A percentile compares a stretch with the other conserved stretches of the same genome.
These are phyloP conservation scores for Brachionus rotundiformis DNA, from an alignment of 1,140 invertebrate genomes.

Conservation along the genomic window DNA sequence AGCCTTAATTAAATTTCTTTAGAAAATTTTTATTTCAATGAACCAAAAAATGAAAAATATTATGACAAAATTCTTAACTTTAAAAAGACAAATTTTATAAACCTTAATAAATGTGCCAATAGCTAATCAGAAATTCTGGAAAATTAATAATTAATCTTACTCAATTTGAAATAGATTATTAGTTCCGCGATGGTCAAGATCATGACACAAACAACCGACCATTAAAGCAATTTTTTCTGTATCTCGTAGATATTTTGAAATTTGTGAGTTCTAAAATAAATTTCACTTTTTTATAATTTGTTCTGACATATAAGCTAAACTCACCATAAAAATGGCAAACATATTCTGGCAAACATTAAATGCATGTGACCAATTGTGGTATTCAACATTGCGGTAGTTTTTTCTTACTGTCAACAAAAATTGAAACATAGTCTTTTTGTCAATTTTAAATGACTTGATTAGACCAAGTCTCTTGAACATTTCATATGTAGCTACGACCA, in stretches of 20 bases:
- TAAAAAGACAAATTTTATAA: too few species aligned
- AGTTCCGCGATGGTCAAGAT: slow-evolving; percentile 64
- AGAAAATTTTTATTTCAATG: background rate
- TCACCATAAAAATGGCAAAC: slow-evolving; percentile 79
- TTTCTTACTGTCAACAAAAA: slow-evolving; percentile 94
- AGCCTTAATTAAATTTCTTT: background rate
- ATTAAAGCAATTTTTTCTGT: slow-evolving; percentile 59
- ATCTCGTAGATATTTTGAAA: slow-evolving; percentile 55
- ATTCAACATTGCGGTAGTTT: slow-evolving; percentile 92
- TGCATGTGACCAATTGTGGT: slow-evolving; percentile 96
- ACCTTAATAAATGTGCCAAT: too few species aligned
- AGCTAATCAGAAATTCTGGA: too few species aligned
- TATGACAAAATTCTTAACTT: too few species aligned
- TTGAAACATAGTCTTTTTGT: slow-evolving; percentile 61
- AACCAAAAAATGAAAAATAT: too few species aligned
- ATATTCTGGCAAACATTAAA: slow-evolving; percentile 94
- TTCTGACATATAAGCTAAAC: background rate
- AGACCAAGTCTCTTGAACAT: slow-evolving; percentile 52
- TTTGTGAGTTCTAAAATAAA: slow-evolving; percentile 57
- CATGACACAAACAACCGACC: slow-evolving; percentile 63
- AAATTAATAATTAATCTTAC: slow-evolving; percentile 6
- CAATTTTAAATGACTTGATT: slow-evolving; percentile 53
- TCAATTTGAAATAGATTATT: slow-evolving; percentile 52
- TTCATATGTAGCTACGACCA: slow-evolving; percentile 52
- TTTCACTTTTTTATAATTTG: background rate